A percentile compares a stretch with the other conserved stretches of the same genome.
These are phyloP conservation scores for Hylomyscus alleni DNA, from an alignment of 2,797 vertebrate species.

Conservation along the genomic window DNA sequence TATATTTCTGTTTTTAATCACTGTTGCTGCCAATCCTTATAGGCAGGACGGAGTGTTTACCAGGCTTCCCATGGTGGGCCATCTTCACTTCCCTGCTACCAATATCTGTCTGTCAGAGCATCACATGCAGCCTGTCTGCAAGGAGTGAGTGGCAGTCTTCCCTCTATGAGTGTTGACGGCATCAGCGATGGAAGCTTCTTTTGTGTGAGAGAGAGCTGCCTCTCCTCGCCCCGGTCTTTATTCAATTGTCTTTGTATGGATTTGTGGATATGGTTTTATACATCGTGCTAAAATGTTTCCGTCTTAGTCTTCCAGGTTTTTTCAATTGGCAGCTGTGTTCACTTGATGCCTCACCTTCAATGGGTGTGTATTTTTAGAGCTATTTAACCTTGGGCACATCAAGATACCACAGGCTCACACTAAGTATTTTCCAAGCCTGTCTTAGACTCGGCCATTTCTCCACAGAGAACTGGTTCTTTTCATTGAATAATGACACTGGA, in stretches of 20 bases:
- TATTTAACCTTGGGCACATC: neutral
- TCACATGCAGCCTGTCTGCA: neutral
- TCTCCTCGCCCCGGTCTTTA: neutral
- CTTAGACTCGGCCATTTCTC: constrained; percentile 1
- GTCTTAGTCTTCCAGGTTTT: neutral
- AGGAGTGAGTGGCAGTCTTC: neutral
- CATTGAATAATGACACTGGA: neutral
- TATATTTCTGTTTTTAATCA: neutral
- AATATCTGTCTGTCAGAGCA: neutral
- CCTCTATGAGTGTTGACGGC: neutral
- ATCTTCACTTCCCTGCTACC: neutral
- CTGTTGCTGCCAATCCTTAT: neutral
- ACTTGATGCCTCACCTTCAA: neutral
- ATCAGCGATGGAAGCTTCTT: neutral
- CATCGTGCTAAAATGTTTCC: neutral
- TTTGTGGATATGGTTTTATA: neutral
- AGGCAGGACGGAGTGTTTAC: neutral
- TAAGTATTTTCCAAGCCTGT: neutral
- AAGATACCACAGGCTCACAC: neutral
- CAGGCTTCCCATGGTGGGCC: neutral
- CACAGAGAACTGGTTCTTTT: neutral
- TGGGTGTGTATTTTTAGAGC: neutral
- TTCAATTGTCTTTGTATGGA: neutral
- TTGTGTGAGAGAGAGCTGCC: neutral
- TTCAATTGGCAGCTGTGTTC: neutral